phyloP scores from a whole-genome alignment of 1,140 invertebrate genomes.

The Rhopalosiphum padi region DNA sequence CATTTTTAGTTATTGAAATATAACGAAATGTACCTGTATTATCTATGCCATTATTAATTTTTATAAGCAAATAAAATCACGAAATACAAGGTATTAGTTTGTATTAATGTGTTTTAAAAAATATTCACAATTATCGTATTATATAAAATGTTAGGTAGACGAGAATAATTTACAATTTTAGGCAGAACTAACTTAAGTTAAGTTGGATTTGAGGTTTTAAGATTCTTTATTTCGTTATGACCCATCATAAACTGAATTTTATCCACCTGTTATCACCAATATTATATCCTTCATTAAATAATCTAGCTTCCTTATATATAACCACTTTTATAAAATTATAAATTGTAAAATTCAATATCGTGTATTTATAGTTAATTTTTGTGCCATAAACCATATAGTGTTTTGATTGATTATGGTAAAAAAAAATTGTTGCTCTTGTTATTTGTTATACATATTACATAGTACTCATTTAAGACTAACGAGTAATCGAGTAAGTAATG shows the following conservation, averaged over 20 bases:
- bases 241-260: too few species aligned
- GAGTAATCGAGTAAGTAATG: background rate
- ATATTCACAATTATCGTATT: too few species aligned
- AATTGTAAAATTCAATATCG: background rate
- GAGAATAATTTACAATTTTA: too few species aligned
- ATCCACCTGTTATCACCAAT: background rate
- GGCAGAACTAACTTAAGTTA: too few species aligned
- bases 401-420: background rate
- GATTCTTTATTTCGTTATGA: too few species aligned
- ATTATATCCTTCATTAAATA: background rate
- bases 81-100: too few species aligned
- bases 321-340: background rate
- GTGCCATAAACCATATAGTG: background rate
- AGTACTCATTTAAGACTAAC: background rate
- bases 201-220: too few species aligned
- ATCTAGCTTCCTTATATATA: background rate
- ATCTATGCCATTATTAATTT: too few species aligned
- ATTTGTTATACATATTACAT: background rate
- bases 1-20: background rate
- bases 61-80: too few species aligned
- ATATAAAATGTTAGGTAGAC: too few species aligned
- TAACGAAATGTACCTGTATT: too few species aligned
- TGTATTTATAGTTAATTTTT: background rate
- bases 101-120: too few species aligned
- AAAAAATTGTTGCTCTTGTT: background rate